These are phyloP conservation scores for Festucalex cinctus DNA, from an alignment of 2,113 vertebrate species.

Conservation along the genomic window DNA sequence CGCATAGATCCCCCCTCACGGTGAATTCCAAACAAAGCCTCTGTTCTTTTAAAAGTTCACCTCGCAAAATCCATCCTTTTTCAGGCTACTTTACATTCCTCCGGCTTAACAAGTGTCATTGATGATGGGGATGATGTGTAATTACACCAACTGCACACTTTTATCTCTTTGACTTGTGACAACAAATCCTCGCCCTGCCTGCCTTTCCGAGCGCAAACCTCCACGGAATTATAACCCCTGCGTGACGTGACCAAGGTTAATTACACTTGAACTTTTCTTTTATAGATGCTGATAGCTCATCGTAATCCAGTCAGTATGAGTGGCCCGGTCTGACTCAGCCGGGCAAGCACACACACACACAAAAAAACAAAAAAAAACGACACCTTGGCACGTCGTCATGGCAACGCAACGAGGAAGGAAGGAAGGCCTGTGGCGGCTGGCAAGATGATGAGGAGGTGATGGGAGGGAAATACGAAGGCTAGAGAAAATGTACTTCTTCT, in stretches of 20 bases:
- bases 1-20: constrained; percentile 25
- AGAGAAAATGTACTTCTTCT: neutral
- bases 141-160: constrained; percentile 19
- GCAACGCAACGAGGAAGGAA: constrained; percentile 46
- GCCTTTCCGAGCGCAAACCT: constrained; percentile 33
- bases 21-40: neutral
- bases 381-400: constrained; percentile 54
- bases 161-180: constrained; percentile 36
- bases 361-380: neutral
- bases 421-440: constrained; percentile 34
- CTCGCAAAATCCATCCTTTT: neutral
- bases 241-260: constrained; percentile 55
- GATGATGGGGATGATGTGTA: constrained; percentile 23
- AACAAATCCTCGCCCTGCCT: constrained; percentile 6
- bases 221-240: constrained; percentile 36
- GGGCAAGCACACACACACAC: neutral
- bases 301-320: neutral
- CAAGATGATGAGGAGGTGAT: neutral
- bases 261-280: constrained; percentile 46
- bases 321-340: constrained; percentile 2
- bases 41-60: neutral
- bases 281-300: constrained; percentile 1
- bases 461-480: constrained; percentile 3
- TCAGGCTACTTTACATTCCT: neutral
- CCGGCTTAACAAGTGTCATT: neutral